phyloP scores from a whole-genome alignment of 1,140 invertebrate genomes.

The Mizuhopecten yessoensis region DNA sequence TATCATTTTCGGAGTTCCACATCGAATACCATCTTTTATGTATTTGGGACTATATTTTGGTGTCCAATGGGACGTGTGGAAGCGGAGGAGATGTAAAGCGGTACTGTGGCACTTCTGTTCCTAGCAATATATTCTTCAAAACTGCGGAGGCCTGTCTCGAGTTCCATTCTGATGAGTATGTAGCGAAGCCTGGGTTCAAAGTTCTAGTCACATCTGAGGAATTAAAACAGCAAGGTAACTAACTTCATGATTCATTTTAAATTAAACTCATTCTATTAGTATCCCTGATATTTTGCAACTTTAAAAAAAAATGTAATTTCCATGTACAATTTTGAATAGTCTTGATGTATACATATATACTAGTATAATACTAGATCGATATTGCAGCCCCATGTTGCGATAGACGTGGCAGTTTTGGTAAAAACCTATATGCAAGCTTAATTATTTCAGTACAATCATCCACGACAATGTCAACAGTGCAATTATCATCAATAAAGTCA shows the following conservation, averaged over 20 bases:
- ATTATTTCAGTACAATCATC: conserved; percentile 6
- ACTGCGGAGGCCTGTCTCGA: conserved; percentile 41
- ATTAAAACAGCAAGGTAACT: neutral
- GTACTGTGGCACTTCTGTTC: conserved; percentile 49
- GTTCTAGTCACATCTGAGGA: neutral
- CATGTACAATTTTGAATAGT: too few species aligned
- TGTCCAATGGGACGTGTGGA: conserved; percentile 50
- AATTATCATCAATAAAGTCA: conserved; percentile 9
- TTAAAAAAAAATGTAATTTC: too few species aligned
- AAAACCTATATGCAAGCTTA: too few species aligned
- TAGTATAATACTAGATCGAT: too few species aligned
- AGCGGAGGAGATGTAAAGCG: neutral
- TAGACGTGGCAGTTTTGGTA: too few species aligned
- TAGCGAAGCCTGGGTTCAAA: conserved; percentile 48
- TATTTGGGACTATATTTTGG: conserved; percentile 52
- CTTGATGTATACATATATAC: too few species aligned
- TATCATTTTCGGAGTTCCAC: conserved; percentile 48
- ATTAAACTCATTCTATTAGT: too few species aligned
- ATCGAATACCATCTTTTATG: conserved; percentile 53
- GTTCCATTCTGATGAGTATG: conserved; percentile 51
- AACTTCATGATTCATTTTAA: too few species aligned
- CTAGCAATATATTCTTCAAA: neutral
- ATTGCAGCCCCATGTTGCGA: too few species aligned
- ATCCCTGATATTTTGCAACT: too few species aligned
- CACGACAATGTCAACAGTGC: neutral